These are phyloP conservation scores for Mesoclemmys tuberculata DNA, from an alignment of 2,113 vertebrate genomes.

Conservation along the genomic window DNA sequence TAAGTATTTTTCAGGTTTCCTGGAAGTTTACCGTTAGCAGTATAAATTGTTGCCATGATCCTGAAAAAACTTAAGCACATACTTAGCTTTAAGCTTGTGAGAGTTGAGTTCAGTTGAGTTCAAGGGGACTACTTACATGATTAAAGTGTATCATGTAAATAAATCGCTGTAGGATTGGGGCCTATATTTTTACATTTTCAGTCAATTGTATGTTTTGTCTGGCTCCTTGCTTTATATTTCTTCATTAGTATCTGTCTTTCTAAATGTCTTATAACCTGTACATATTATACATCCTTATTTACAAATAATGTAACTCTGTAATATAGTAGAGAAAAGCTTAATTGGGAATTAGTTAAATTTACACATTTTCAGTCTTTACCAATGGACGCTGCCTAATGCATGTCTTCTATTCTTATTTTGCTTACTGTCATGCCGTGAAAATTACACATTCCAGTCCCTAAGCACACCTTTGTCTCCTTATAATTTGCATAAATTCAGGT, in stretches of 20 bases:
- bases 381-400: background rate
- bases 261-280: background rate
- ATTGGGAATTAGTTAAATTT: background rate
- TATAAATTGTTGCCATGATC: background rate
- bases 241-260: background rate
- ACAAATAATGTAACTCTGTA: background rate
- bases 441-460: background rate
- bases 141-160: background rate
- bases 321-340: background rate
- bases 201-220: background rate
- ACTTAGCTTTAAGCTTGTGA: background rate
- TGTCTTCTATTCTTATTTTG: background rate
- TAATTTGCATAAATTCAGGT: background rate
- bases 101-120: background rate
- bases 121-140: background rate
- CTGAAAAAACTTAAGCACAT: background rate
- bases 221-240: background rate
- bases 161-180: background rate
- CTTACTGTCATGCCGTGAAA: background rate
- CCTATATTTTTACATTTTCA: background rate
- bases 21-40: background rate
- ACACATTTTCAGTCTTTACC: background rate
- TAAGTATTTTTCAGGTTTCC: constrained; percentile 10
- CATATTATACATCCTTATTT: background rate
- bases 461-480: background rate